Conservation (phyloP, 2,797 vertebrate species). For the Sorex maritimensis region DNA sequence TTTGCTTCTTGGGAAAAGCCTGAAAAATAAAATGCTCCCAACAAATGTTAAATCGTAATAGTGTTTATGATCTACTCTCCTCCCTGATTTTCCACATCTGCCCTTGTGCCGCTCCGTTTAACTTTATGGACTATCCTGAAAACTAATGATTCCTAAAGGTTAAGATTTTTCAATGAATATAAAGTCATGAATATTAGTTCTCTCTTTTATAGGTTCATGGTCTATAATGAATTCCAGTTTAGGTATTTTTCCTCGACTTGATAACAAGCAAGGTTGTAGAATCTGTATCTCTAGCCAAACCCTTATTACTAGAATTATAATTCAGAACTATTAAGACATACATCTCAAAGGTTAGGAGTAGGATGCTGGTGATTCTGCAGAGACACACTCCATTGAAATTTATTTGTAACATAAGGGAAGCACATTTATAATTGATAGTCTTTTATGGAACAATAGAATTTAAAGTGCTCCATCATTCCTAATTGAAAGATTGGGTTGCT, state of each 20-base stretch:
- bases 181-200: conserved; percentile 79
- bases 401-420: conserved; percentile 41
- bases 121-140: conserved; percentile 83
- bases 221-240: conserved; percentile 67
- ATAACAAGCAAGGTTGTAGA: conserved; percentile 73
- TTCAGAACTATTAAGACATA: conserved; percentile 43
- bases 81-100: conserved; percentile 70
- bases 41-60: conserved; percentile 46
- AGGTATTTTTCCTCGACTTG: conserved; percentile 69
- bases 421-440: background rate
- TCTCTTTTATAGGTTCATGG: conserved; percentile 72
- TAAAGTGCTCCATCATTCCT: conserved; percentile 21
- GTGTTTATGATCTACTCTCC: conserved; percentile 67
- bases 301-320: conserved; percentile 68
- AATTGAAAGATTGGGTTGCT: conserved; percentile 27
- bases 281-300: conserved; percentile 61
- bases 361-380: background rate
- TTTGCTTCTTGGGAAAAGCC: background rate
- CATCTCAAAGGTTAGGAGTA: conserved; percentile 47
- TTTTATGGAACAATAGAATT: conserved; percentile 2
- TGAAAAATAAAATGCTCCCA: conserved; percentile 24
- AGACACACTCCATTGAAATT: background rate
- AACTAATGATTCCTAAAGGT: conserved; percentile 87
- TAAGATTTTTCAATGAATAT: conserved; percentile 81
- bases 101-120: conserved; percentile 83